These are phyloP conservation scores for Campaea margaritaria DNA, from an alignment of 2,888 invertebrate species.

Conservation along the genomic window DNA sequence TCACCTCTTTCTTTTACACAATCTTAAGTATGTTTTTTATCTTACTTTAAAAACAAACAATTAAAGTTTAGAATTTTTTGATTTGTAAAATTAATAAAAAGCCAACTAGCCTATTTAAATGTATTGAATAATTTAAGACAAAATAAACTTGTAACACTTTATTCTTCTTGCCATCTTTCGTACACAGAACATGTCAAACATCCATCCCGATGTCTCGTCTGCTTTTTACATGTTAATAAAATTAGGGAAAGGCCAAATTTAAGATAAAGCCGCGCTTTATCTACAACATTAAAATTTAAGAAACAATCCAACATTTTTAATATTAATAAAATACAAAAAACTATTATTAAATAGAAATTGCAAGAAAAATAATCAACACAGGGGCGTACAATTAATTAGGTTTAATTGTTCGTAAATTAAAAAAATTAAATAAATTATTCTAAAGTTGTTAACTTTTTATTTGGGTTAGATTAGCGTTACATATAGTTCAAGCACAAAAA, in stretches of 20 bases:
- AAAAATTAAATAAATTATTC: slow-evolving; percentile 11
- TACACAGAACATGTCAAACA: neutral
- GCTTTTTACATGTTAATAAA: neutral
- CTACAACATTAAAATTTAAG: slow-evolving; percentile 1
- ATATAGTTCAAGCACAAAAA: neutral
- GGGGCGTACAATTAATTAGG: neutral
- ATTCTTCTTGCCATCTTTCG: slow-evolving; percentile 1
- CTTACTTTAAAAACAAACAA: too few relatives aligned
- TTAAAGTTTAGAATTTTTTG: too few relatives aligned
- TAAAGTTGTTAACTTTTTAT: neutral
- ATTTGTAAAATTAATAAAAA: too few relatives aligned
- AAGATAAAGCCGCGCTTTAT: too few relatives aligned
- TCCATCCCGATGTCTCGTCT: too few relatives aligned
- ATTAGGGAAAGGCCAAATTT: neutral
- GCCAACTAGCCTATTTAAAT: too few relatives aligned
- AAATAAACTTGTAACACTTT: slow-evolving; percentile 9
- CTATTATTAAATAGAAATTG: neutral
- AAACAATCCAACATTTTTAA: slow-evolving; percentile 15
- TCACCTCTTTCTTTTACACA: too few relatives aligned
- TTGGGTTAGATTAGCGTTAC: slow-evolving; percentile 15
- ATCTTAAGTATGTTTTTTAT: too few relatives aligned
- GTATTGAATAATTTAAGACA: slow-evolving; percentile 8
- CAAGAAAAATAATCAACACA: slow-evolving; percentile 9
- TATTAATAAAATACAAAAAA: slow-evolving; percentile 13
- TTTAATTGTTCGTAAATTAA: slow-evolving; percentile 17